Percentiles rank a stretch among this genome's conserved stretches.
These are phyloP conservation scores for Aleiodes alternator DNA, from an alignment of 2,888 invertebrate genomes.

Conservation along the genomic window DNA sequence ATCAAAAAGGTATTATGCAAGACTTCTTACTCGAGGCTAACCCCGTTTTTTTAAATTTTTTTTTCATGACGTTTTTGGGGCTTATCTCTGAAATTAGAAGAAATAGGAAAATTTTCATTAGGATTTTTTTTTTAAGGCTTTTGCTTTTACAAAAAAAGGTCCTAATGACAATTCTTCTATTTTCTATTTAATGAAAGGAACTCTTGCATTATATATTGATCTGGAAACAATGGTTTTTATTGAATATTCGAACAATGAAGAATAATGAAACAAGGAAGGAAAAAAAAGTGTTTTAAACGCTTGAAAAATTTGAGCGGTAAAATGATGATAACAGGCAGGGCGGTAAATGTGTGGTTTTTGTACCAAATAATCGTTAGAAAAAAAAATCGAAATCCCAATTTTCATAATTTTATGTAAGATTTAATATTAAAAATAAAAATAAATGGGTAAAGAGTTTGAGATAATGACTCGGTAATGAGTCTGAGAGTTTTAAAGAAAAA, in stretches of 20 bases:
- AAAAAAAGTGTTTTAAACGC: neutral
- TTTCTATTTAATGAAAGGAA: too few species aligned
- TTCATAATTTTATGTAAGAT: slow-evolving; percentile 18
- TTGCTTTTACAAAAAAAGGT: too few species aligned
- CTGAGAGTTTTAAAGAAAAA: neutral
- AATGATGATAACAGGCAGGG: slow-evolving; percentile 25
- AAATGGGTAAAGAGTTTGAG: slow-evolving; percentile 17
- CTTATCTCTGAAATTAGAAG: too few species aligned
- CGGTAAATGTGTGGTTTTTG: slow-evolving; percentile 20
- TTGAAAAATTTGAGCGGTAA: slow-evolving; percentile 19
- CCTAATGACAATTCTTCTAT: too few species aligned
- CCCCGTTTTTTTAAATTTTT: neutral
- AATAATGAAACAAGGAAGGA: neutral
- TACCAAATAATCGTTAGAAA: neutral
- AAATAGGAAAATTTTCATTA: too few species aligned
- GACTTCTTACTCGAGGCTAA: too few species aligned
- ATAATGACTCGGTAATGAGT: slow-evolving; percentile 16
- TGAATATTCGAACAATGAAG: slow-evolving; percentile 20
- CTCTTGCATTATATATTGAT: too few species aligned
- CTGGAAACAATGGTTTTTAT: slow-evolving; percentile 6
- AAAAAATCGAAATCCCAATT: neutral
- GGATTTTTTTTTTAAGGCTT: too few species aligned
- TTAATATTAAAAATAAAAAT: neutral
- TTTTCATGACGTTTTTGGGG: neutral
- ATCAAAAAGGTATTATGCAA: neutral